phyloP scores from a whole-genome alignment of 2,113 vertebrate species.

The Todiramphus saurophagus region DNA sequence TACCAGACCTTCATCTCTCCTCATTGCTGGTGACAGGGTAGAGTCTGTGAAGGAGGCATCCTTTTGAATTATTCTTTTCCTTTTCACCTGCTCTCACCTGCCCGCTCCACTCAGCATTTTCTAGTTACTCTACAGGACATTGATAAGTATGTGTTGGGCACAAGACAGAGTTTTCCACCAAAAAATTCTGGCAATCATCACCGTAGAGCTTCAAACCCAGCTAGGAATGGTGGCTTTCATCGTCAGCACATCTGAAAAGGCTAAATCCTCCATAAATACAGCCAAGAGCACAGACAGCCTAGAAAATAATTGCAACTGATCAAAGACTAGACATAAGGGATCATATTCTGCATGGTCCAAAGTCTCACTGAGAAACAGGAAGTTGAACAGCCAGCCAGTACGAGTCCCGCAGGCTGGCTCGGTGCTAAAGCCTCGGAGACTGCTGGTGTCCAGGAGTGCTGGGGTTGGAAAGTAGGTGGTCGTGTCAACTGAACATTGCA shows the following conservation, averaged over 20 bases:
- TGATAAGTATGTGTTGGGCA: not conserved
- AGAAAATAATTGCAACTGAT: not conserved
- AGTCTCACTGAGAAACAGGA: not conserved
- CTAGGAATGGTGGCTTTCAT: not conserved
- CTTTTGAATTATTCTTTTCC: not conserved
- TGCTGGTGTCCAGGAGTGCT: not conserved
- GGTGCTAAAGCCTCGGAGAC: not conserved
- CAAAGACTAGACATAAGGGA: not conserved
- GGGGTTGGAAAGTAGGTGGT: conserved; percentile 32
- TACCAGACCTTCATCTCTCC: not conserved
- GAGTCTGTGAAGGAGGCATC: not conserved
- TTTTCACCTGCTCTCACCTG: not conserved
- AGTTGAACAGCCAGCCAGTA: not conserved
- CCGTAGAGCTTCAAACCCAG: not conserved
- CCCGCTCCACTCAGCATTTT: not conserved
- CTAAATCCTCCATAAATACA: not conserved
- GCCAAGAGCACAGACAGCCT: not conserved
- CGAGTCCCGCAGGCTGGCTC: rapidly evolving
- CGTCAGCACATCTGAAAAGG: not conserved
- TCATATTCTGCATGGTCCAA: not conserved
- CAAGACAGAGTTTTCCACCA: not conserved
- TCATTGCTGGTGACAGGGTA: not conserved
- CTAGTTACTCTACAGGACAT: not conserved
- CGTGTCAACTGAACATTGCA: not conserved
- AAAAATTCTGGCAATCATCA: not conserved